Conservation (phyloP, 2,797 vertebrate genomes). For the Nyctalus aviator region DNA sequence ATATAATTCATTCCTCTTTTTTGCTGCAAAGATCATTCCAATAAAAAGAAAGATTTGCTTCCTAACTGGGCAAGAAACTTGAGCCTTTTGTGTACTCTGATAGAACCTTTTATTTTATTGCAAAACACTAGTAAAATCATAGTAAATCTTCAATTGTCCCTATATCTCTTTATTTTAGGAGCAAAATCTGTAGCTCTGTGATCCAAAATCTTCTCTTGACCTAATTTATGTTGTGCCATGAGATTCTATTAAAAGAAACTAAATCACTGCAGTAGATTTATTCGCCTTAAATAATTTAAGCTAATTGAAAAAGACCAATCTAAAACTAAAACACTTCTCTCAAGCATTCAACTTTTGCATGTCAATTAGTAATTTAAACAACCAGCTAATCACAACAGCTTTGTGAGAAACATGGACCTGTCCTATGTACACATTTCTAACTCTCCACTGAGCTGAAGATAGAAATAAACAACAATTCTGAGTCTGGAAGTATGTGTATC, state of each 20-base stretch:
- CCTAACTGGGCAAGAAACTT: slow-evolving; percentile 43
- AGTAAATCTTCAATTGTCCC: slow-evolving; percentile 65
- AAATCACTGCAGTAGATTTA: slow-evolving; percentile 77
- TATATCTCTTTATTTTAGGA: slow-evolving; percentile 63
- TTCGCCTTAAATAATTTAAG: slow-evolving; percentile 78
- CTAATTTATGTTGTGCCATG: slow-evolving; percentile 77
- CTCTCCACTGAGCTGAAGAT: not conserved
- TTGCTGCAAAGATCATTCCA: slow-evolving; percentile 63
- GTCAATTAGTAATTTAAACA: slow-evolving; percentile 80
- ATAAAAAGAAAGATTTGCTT: slow-evolving; percentile 59
- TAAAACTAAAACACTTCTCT: slow-evolving; percentile 77
- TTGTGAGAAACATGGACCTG: not conserved
- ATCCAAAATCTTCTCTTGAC: slow-evolving; percentile 75
- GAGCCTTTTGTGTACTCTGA: slow-evolving; percentile 70
- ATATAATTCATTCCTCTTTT: slow-evolving; percentile 63
- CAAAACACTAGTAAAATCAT: slow-evolving; percentile 64
- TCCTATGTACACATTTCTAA: not conserved
- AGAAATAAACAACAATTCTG: not conserved
- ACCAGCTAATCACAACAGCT: slow-evolving; percentile 68
- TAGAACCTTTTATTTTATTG: slow-evolving; percentile 68
- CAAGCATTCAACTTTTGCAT: slow-evolving; percentile 75
- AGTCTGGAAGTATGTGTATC: not conserved
- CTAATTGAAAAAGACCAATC: slow-evolving; percentile 80
- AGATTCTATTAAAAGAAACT: slow-evolving; percentile 79
- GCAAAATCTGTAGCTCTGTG: not conserved